phyloP scores from a whole-genome alignment of 2,888 invertebrate genomes.

The Lamellibrachia satsuma region DNA sequence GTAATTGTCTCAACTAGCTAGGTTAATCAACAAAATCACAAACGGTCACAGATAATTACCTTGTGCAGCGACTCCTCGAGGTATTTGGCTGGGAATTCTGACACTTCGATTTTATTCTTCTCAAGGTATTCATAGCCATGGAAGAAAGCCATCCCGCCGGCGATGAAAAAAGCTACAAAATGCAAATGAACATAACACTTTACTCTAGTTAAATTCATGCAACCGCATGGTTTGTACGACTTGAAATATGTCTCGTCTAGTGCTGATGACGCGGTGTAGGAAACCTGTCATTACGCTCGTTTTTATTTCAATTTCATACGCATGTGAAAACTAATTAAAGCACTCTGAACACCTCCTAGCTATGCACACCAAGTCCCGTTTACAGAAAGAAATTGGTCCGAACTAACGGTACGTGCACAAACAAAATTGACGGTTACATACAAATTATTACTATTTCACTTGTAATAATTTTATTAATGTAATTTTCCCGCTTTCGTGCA shows the following conservation, averaged over 20 bases:
- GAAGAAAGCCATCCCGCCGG: slow-evolving; percentile 59
- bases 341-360: no score
- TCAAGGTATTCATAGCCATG: slow-evolving; percentile 61
- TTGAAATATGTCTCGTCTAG: no score
- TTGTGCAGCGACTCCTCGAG: not conserved
- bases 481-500: not conserved
- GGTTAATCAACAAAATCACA: not conserved
- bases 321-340: no score
- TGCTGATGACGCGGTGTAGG: no score
- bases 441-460: not conserved
- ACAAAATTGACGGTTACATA: not conserved
- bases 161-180: slow-evolving; percentile 52
- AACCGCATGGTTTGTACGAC: not conserved
- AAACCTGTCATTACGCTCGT: no score
- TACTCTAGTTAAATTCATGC: not conserved
- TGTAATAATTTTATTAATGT: not conserved
- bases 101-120: slow-evolving; percentile 49
- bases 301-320: no score
- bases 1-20: no score
- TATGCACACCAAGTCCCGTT: no score
- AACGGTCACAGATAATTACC: not conserved
- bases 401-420: not conserved
- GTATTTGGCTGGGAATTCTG: not conserved
- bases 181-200: not conserved
- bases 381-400: no score